These are phyloP conservation scores for Xenopus petersii DNA, from an alignment of 2,797 vertebrate species.

Conservation along the genomic window DNA sequence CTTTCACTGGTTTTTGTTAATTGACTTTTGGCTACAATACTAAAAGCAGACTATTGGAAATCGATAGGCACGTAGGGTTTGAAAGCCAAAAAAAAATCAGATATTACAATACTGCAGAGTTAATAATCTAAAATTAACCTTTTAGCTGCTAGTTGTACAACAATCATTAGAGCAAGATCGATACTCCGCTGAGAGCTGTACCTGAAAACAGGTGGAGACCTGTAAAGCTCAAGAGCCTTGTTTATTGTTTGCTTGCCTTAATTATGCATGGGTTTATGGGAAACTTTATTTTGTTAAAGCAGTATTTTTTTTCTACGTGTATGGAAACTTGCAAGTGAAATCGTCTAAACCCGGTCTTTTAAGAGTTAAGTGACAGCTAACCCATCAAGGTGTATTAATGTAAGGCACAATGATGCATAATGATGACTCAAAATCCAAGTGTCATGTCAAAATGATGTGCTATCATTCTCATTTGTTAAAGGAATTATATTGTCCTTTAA, in stretches of 20 bases:
- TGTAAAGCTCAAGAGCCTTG: background rate
- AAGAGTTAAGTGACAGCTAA: too few species aligned
- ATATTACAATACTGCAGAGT: conserved; percentile 70
- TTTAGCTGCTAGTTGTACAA: conserved; percentile 63
- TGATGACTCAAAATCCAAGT: too few species aligned
- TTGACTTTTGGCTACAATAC: conserved; percentile 58
- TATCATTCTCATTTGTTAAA: too few species aligned
- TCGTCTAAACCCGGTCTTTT: too few species aligned
- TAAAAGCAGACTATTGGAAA: conserved; percentile 68
- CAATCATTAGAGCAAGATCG: conserved; percentile 65
- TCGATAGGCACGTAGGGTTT: conserved; percentile 68
- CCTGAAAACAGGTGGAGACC: conserved; percentile 35
- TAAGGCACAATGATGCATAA: too few species aligned
- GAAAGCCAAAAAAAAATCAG: conserved; percentile 69
- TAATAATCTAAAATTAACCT: conserved; percentile 78
- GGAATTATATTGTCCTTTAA: too few species aligned
- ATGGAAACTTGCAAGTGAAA: too few species aligned
- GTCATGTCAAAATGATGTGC: too few species aligned
- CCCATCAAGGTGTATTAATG: too few species aligned
- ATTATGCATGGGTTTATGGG: conserved; percentile 18
- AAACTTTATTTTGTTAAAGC: background rate
- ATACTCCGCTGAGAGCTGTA: conserved; percentile 41
- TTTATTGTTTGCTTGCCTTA: conserved; percentile 8
- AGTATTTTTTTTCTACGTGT: background rate
- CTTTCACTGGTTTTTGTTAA: conserved; percentile 51